A percentile compares a stretch with the other conserved stretches of the same genome.
Evolutionary conservation across 2,888 invertebrate genomes (phyloP).

Genomic region (Odontocerum albicorne): DNA sequence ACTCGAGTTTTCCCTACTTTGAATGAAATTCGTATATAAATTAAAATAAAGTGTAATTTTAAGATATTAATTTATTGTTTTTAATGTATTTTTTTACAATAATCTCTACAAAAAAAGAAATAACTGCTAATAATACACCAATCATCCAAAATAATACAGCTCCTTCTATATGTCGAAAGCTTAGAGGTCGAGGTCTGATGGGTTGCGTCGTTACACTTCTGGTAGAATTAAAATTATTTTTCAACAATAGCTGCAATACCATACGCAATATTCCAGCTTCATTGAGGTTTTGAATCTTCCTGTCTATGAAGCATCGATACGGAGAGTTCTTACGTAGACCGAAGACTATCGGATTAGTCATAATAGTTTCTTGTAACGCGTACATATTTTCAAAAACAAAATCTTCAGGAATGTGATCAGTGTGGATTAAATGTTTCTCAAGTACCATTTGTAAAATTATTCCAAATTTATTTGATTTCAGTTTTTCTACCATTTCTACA

Average conservation of each 20-base stretch:
- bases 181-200: too few species aligned
- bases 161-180: too few species aligned
- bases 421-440: neutral
- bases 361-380: neutral
- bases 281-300: neutral
- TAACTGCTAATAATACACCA: neutral
- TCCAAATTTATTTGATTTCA: neutral
- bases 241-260: too few species aligned
- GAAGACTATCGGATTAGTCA: neutral
- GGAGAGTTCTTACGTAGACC: neutral
- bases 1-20: too few species aligned
- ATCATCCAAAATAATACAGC: neutral
- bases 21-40: too few species aligned
- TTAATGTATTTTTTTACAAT: too few species aligned
- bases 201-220: too few species aligned
- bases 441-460: neutral
- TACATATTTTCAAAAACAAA: neutral
- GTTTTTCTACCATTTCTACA: neutral
- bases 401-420: neutral
- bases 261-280: neutral
- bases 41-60: too few species aligned
- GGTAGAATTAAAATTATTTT: too few species aligned
- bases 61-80: too few species aligned
- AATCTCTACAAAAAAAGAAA: constrained; percentile 10
- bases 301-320: neutral